Percentiles rank a stretch among this genome's conserved stretches.
Conservation (phyloP, 2,113 vertebrate species). For the Falcunculus frontatus region DNA sequence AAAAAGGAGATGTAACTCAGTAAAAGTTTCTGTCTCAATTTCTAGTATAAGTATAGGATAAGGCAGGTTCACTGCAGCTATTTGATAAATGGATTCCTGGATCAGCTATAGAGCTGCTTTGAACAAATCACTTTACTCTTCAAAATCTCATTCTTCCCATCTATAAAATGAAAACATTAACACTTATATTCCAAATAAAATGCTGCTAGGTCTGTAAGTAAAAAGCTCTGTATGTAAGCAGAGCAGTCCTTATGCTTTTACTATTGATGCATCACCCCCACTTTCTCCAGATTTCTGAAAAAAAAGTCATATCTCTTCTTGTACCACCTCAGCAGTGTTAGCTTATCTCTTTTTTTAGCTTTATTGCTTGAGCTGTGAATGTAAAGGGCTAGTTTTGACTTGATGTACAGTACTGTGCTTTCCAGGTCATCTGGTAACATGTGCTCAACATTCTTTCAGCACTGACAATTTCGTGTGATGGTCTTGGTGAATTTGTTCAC, state of each 20-base stretch:
- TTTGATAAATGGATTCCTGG: neutral
- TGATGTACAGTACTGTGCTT: neutral
- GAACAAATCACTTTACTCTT: neutral
- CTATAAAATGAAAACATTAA: neutral
- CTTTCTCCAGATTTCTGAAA: neutral
- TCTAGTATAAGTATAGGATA: neutral
- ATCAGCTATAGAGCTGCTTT: neutral
- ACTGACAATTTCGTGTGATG: neutral
- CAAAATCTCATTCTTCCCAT: neutral
- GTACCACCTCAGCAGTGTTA: neutral
- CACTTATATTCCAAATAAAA: neutral
- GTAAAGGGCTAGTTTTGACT: neutral
- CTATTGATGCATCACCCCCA: neutral
- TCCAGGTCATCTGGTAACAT: neutral
- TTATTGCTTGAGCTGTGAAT: neutral
- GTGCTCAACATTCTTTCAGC: neutral
- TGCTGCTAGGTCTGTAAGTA: neutral
- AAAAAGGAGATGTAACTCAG: neutral
- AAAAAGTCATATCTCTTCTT: neutral
- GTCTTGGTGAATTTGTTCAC: neutral
- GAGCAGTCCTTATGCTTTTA: neutral
- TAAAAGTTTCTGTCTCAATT: neutral
- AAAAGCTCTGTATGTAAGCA: neutral
- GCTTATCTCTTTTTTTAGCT: neutral
- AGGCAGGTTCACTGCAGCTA: neutral